Evolutionary conservation across 2,797 vertebrate genomes (phyloP), one percentile per base, ranked within the genome.

Genomic region (Tiaroga cobitis): DNA sequence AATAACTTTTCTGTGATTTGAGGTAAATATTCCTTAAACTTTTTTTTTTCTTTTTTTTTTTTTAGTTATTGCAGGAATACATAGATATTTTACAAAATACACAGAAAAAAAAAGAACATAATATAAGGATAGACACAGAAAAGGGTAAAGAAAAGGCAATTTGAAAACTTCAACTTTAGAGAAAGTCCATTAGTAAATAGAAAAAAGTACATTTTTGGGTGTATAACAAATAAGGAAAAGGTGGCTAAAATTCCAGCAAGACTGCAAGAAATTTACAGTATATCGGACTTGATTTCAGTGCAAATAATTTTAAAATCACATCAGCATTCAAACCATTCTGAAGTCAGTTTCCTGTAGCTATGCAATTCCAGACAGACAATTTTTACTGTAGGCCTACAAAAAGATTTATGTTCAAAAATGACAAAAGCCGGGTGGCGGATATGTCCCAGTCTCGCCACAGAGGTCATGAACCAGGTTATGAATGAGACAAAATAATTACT

Each of bases 381-480:
- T 43, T 86, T 86, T 87, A 83, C 86, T 84, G 81, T 21, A 81
- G 46, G 46, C 5, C 1, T 49, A 49, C n/a, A 82, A 79, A 43
- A 18, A 37, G 59, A 81, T 75, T 81, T 86, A 87, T 87, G 78
- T 67, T 43, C 15, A 73, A 68, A 70, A 29, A 37, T 39, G 84
- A 82, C 81, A 81, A 54, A 41, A 39, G 49, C 19, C 32, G 19
- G 84, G 73, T 86, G 86, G 77, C 81, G 85, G 69, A 88, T 72
- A 79, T 39, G 13, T 73, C 75, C 69, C 82, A 70, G 77, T 79
- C 59, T 83, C 73, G 72, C 82, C 86, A 80, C 32, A 67, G 21
- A 84, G 82, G 88, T 87, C 82, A 82, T 63, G 81, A 43, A 87
- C 86, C 84, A 81, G 89, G 89, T 88, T 86, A 63, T 80, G 79